Base-by-base conservation (phyloP, 2,113 vertebrate species). In the Nematolebias whitei region DNA sequence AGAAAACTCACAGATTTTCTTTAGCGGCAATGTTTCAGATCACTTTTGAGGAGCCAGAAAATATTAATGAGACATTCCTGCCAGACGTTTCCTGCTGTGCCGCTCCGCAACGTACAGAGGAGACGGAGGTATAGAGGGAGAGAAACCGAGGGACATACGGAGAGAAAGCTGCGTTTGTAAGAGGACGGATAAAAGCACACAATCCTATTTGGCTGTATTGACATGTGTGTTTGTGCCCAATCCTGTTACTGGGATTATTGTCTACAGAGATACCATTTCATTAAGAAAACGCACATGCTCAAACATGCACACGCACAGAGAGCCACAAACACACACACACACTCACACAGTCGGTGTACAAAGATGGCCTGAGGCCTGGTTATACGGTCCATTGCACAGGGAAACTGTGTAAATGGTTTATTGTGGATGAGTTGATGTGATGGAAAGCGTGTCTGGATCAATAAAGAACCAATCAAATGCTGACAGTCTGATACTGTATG, bases 401-500 rank as follows among this genome's bases (percentile, higher is more conserved):
- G 87, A 90, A 87, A 82, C 82, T 86, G 87, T 89, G 93, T 94
- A 93, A 93, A 93, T 93, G 93, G 90, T 88, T 95, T 95, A 93
- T 91, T 92, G 90, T 92, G 91, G 92, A 94, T 94, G 87, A 93
- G 91, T 89, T 87, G 92, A 94, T 91, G 92, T 93, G 92, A 93
- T 90, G 88, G 89, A 86, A 91, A 94, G 93, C 88, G 84, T 93
- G 90, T 90, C 90, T 76, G 83, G 78, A 92, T 94, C 93, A 90
- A 91, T 94, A 94, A 89, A 86, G 88, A 87, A 88, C 88, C 92
- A 91, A 90, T 92, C 90, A 91, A 90, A 89, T 66, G 83, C 83
- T 89, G 89, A 88, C 88, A 90, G 90, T 87, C 83, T 72, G 87
- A 83, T 86, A 88, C 89, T 87, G 79, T 86, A 87, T 83, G 82